These are phyloP conservation scores for Zaprionus obscuricornis DNA, from an alignment of 2,888 invertebrate genomes.

Conservation along the genomic window DNA sequence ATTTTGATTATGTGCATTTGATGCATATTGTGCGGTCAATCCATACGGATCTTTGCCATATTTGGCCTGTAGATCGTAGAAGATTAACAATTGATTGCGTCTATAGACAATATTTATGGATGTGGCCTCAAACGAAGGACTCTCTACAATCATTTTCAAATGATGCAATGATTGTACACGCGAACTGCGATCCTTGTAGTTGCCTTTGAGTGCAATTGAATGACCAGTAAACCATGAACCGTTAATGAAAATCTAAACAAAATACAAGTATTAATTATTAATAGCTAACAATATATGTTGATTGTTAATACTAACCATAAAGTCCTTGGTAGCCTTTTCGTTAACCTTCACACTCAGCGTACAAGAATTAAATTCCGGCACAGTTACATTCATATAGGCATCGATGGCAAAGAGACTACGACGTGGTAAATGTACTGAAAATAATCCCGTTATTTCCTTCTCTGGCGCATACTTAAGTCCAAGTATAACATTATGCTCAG, in stretches of 20 bases:
- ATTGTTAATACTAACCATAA: conserved; percentile 87
- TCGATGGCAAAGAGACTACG: conserved; percentile 88
- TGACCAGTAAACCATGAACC: conserved; percentile 92
- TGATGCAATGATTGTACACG: conserved; percentile 87
- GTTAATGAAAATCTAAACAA: conserved; percentile 86
- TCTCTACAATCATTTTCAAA: conserved; percentile 88
- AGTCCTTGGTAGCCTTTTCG: conserved; percentile 87
- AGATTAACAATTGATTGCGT: conserved; percentile 88
- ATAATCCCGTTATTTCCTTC: conserved; percentile 85
- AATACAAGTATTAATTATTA: not conserved
- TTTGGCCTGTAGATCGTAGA: conserved; percentile 87
- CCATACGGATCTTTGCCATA: conserved; percentile 87
- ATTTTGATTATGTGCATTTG: conserved; percentile 86
- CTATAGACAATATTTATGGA: conserved; percentile 87
- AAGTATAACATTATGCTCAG: conserved; percentile 85
- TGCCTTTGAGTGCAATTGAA: conserved; percentile 87
- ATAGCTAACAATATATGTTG: too few relatives aligned
- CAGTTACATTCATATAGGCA: conserved; percentile 88
- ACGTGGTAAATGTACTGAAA: conserved; percentile 87
- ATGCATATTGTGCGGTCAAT: conserved; percentile 86
- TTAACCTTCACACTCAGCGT: conserved; percentile 87
- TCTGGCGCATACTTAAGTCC: conserved; percentile 86
- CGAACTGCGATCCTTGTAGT: conserved; percentile 90
- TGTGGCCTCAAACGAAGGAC: conserved; percentile 89
- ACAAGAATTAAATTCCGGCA: conserved; percentile 90